These are phyloP conservation scores for Nomada goodeniana DNA, from an alignment of 2,888 invertebrate genomes.

Conservation along the genomic window DNA sequence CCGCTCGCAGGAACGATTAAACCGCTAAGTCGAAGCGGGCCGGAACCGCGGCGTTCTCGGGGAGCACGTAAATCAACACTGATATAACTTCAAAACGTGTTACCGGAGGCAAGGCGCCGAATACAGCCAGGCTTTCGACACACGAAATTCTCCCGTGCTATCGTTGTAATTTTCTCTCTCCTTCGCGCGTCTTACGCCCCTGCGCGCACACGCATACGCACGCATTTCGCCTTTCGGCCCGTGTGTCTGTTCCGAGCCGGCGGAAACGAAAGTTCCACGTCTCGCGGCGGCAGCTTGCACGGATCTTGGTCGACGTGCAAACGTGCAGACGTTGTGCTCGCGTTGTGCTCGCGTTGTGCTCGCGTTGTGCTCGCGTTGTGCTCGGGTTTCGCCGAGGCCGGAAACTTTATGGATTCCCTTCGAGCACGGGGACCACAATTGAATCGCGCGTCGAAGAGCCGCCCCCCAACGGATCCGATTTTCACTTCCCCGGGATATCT, in stretches of 20 bases:
- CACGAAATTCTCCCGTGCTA: constrained; percentile 22
- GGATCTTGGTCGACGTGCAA: constrained; percentile 32
- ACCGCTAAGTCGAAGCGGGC: constrained; percentile 66
- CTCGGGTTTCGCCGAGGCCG: neutral
- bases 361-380: constrained; percentile 9
- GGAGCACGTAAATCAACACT: constrained; percentile 72
- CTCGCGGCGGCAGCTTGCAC: constrained; percentile 46
- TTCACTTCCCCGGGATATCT: constrained; percentile 24
- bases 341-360: constrained; percentile 6
- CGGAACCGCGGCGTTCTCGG: constrained; percentile 52
- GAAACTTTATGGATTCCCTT: constrained; percentile 41
- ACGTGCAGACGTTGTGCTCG: constrained; percentile 20
- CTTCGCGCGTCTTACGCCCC: neutral
- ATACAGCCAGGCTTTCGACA: constrained; percentile 25
- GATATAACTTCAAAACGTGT: constrained; percentile 35
- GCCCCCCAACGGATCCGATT: constrained; percentile 19
- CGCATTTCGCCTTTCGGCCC: neutral
- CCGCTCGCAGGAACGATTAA: constrained; percentile 67
- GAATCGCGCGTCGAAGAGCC: constrained; percentile 31
- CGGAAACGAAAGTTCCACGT: constrained; percentile 50
- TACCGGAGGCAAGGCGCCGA: constrained; percentile 22
- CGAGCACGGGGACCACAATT: constrained; percentile 29
- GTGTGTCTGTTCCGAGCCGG: constrained; percentile 21
- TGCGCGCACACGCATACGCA: neutral
- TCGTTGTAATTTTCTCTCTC: constrained; percentile 45